Evolutionary conservation across 1,140 invertebrate species (phyloP).

Genomic region (Dreissena polymorpha): DNA sequence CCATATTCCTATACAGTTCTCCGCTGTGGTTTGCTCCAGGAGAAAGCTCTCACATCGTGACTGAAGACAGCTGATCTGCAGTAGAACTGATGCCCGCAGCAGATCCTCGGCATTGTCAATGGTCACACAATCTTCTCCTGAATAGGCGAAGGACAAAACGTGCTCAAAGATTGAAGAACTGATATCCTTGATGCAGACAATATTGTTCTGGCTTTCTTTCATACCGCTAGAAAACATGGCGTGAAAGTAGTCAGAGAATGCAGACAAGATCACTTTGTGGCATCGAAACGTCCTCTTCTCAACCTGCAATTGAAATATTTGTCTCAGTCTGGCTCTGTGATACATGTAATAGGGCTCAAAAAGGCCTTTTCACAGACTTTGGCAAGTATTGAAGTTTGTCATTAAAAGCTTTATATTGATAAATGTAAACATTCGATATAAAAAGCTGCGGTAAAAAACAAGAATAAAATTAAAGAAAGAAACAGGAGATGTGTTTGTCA

Average conservation of each 20-base stretch:
- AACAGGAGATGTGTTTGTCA: no score
- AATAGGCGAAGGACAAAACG: conserved; percentile 66
- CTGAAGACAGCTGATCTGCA: conserved; percentile 66
- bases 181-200: conserved; percentile 67
- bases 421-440: no score
- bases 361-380: no score
- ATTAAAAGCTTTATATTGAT: no score
- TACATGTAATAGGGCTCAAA: no score
- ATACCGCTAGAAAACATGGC: conserved; percentile 70
- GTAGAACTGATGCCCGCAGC: conserved; percentile 59
- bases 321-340: no score
- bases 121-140: conserved; percentile 62
- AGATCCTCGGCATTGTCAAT: conserved; percentile 64
- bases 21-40: conserved; percentile 55
- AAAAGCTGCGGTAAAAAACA: no score
- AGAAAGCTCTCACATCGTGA: conserved; percentile 66
- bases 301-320: conserved; percentile 14
- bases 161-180: conserved; percentile 61
- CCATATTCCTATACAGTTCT: conserved; percentile 64
- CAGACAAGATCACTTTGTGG: conserved; percentile 63
- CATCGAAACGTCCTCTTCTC: conserved; percentile 61
- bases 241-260: conserved; percentile 65
- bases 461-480: no score
- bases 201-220: conserved; percentile 65
- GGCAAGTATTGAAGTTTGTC: no score